Conservation (phyloP, 1,140 invertebrate species). For the Diachasma alloeum region DNA sequence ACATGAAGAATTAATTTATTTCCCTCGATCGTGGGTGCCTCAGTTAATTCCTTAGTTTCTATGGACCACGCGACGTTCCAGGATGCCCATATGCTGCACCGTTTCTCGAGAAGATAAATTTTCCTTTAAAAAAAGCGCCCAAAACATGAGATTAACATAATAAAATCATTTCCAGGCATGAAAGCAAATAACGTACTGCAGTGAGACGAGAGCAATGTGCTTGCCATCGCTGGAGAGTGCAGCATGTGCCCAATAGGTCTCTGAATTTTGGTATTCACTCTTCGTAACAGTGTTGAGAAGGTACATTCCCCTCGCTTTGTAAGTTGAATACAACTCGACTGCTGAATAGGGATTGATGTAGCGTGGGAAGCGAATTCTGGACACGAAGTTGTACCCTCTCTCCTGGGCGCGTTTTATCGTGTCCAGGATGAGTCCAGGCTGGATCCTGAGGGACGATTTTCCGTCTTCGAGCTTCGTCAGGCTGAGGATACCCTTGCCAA, state of each 20-base stretch:
- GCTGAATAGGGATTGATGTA: constrained; percentile 76
- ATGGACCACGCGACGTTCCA: constrained; percentile 83
- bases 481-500: constrained; percentile 71
- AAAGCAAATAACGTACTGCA: constrained; percentile 58
- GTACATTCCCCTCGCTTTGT: constrained; percentile 71
- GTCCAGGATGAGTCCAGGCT: constrained; percentile 73
- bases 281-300: constrained; percentile 69
- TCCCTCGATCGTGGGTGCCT: constrained; percentile 71
- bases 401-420: constrained; percentile 75
- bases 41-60: constrained; percentile 77
- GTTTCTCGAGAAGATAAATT: constrained; percentile 78
- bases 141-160: not conserved
- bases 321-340: constrained; percentile 71
- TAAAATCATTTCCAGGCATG: no score
- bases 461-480: constrained; percentile 68
- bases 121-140: constrained; percentile 66
- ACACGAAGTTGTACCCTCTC: constrained; percentile 73
- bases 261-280: constrained; percentile 73
- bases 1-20: constrained; percentile 77
- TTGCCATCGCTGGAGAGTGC: constrained; percentile 68
- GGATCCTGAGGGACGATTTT: constrained; percentile 69
- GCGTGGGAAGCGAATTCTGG: constrained; percentile 74
- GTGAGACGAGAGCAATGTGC: constrained; percentile 63
- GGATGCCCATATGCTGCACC: constrained; percentile 71
- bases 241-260: constrained; percentile 78